phyloP scores from a whole-genome alignment of 30 jellyfish, hydroid and myxozoan genomes.

The Haliclystus octoradiatus region DNA sequence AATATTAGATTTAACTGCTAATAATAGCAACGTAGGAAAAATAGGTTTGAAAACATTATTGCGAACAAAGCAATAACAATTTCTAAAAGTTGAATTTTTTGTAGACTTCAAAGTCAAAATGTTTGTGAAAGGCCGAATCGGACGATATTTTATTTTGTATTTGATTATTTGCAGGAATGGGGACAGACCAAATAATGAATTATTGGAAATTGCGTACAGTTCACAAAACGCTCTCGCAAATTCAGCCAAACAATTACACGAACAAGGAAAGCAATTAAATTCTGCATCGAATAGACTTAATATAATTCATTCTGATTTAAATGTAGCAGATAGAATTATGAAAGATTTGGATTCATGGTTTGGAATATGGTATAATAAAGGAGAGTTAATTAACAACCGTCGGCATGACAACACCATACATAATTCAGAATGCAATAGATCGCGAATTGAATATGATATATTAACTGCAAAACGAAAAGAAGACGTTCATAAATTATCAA shows the following conservation, averaged over 20 bases:
- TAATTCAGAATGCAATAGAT: too few relatives aligned
- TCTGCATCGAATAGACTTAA: slow-evolving; percentile 32
- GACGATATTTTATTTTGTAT: too few relatives aligned
- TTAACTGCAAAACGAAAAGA: slow-evolving; percentile 39
- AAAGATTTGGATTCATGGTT: slow-evolving; percentile 86
- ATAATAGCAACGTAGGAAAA: too few relatives aligned
- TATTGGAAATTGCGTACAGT: slow-evolving; percentile 50
- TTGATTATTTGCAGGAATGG: not conserved
- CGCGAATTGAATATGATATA: slow-evolving; percentile 12
- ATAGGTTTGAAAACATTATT: too few relatives aligned
- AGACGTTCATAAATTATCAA: slow-evolving; percentile 55
- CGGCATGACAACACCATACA: too few relatives aligned
- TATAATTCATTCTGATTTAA: slow-evolving; percentile 44
- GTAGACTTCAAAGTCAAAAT: too few relatives aligned
- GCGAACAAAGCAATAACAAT: too few relatives aligned
- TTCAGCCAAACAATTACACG: slow-evolving; percentile 47
- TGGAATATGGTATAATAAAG: slow-evolving; percentile 45
- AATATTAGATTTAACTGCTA: too few relatives aligned
- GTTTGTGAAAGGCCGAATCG: too few relatives aligned
- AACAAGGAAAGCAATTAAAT: slow-evolving; percentile 76
- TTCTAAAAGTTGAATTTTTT: too few relatives aligned
- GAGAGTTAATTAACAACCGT: not conserved
- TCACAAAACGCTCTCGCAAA: slow-evolving; percentile 47
- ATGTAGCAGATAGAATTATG: slow-evolving; percentile 47
- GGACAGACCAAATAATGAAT: slow-evolving; percentile 22